These are phyloP conservation scores for Wiebesia pumilae DNA, from an alignment of 1,140 invertebrate genomes.

Conservation along the genomic window DNA sequence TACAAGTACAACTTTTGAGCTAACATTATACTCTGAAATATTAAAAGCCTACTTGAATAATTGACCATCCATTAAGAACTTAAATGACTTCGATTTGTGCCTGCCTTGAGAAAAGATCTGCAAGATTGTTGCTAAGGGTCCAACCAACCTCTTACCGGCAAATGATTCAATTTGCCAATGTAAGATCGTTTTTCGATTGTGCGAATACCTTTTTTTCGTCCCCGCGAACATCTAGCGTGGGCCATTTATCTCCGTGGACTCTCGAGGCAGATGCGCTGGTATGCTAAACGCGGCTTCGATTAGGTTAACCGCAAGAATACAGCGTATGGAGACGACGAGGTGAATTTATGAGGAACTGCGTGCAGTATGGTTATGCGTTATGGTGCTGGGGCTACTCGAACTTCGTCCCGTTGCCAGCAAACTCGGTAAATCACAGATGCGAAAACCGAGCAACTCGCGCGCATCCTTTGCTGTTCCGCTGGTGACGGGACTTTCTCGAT, in stretches of 20 bases:
- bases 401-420: too few relatives aligned
- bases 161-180: neutral
- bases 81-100: neutral
- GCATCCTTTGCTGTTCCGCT: neutral
- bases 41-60: neutral
- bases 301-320: constrained; percentile 39
- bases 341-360: constrained; percentile 43
- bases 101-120: neutral
- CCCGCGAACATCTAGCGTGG: neutral
- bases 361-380: too few relatives aligned
- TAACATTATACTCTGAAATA: neutral
- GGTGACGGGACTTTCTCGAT: neutral
- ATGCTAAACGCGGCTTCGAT: constrained; percentile 34
- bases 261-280: neutral
- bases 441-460: too few relatives aligned
- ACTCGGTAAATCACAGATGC: constrained; percentile 6
- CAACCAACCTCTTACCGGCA: neutral
- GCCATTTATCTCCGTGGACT: neutral
- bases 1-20: too few relatives aligned
- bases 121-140: neutral
- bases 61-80: neutral
- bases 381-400: neutral
- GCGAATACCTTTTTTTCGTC: neutral
- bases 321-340: constrained; percentile 40
- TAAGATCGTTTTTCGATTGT: neutral